A percentile compares a stretch with the other conserved stretches of the same genome.
These are phyloP conservation scores for Sebastes melanostomus DNA, from an alignment of 2,797 vertebrate species.

Conservation along the genomic window DNA sequence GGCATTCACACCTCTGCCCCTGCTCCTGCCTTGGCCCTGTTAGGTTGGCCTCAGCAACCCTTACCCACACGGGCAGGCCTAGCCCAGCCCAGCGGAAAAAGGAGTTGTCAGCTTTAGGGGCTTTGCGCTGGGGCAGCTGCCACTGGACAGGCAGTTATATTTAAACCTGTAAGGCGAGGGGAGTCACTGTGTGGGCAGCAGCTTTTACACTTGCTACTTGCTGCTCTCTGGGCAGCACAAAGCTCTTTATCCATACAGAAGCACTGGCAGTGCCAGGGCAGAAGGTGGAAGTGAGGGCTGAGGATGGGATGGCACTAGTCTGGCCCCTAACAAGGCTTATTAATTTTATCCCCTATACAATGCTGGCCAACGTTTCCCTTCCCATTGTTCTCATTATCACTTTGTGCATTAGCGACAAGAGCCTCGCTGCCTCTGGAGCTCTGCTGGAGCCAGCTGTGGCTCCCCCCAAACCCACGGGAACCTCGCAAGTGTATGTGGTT, in stretches of 20 bases:
- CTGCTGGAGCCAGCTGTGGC: conserved; percentile 6
- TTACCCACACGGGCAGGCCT: conserved; percentile 36
- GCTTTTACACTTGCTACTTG: conserved; percentile 83
- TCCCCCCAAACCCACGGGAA: background rate
- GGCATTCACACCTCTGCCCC: conserved; percentile 76
- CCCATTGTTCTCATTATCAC: conserved; percentile 56
- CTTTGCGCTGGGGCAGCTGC: conserved; percentile 81
- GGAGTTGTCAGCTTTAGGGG: conserved; percentile 81
- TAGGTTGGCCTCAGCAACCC: conserved; percentile 63
- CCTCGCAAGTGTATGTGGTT: conserved; percentile 11
- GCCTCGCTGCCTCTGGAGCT: conserved; percentile 5
- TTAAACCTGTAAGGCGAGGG: conserved; percentile 77
- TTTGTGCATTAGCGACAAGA: conserved; percentile 28
- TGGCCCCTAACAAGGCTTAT: conserved; percentile 47
- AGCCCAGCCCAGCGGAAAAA: conserved; percentile 64
- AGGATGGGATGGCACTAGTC: conserved; percentile 43
- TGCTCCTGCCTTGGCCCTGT: conserved; percentile 57
- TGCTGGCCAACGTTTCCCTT: conserved; percentile 33
- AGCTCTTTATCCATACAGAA: conserved; percentile 81
- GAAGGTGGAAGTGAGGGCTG: conserved; percentile 48
- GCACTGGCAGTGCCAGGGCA: conserved; percentile 58
- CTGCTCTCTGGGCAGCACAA: conserved; percentile 70
- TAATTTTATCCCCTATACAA: conserved; percentile 44
- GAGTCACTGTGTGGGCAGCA: conserved; percentile 55
- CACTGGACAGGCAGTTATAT: conserved; percentile 77